Percentiles rank a stretch among this genome's conserved stretches.
Evolutionary conservation across 2,113 vertebrate species (phyloP).

Genomic region (Pogonocichla stellata): DNA sequence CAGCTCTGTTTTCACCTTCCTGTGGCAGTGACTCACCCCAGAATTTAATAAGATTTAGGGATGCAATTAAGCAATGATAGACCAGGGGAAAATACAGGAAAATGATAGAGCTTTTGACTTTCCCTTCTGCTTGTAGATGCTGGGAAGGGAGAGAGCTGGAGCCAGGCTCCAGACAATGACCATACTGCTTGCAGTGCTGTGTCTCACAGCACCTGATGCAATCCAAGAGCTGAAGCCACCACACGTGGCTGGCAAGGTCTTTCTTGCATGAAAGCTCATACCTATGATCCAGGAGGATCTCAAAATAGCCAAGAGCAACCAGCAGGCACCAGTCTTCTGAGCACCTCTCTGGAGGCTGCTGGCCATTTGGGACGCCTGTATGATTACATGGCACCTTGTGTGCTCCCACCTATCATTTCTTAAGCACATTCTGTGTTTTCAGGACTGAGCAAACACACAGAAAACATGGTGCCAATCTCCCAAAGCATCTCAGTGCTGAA

Average conservation of each 20-base stretch:
- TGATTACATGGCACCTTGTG: neutral
- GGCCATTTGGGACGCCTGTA: neutral
- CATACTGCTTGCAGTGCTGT: neutral
- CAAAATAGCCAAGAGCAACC: neutral
- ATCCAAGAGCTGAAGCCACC: neutral
- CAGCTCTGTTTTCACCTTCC: neutral
- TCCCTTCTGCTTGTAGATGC: neutral
- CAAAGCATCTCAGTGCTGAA: neutral
- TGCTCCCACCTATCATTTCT: neutral
- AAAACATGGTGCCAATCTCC: neutral
- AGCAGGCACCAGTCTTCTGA: neutral
- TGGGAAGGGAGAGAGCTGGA: neutral
- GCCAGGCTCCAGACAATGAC: neutral
- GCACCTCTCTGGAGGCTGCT: neutral
- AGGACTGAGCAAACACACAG: neutral
- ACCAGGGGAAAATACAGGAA: neutral
- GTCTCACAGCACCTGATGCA: neutral
- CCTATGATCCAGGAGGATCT: neutral
- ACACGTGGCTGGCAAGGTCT: neutral
- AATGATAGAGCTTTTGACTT: conserved; percentile 39
- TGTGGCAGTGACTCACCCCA: neutral
- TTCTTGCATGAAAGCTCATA: neutral
- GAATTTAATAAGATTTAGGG: conserved; percentile 31
- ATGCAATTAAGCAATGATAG: conserved; percentile 54
- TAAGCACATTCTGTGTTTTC: neutral